Conservation (phyloP, 1,140 invertebrate genomes). For the Callitettix versicolor region DNA sequence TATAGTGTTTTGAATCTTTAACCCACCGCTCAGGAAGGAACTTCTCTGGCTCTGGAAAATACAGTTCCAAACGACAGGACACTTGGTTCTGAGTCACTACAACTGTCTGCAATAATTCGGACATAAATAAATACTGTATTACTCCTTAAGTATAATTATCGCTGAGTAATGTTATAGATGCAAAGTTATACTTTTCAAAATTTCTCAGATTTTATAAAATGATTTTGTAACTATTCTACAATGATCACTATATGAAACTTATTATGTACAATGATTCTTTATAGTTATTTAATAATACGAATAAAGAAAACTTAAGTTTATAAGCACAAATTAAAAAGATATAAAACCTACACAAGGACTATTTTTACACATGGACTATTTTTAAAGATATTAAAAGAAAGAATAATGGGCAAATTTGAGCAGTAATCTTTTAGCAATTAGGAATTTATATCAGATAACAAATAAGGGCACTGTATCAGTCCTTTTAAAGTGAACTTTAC, state of each 20-base stretch:
- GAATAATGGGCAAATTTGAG: too few species aligned
- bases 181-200: not conserved
- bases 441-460: too few species aligned
- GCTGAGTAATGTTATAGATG: not conserved
- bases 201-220: constrained; percentile 5
- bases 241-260: not conserved
- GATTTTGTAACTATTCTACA: too few species aligned
- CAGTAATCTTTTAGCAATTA: too few species aligned
- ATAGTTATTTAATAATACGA: not conserved
- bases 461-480: too few species aligned
- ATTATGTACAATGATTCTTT: not conserved
- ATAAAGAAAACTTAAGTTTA: too few species aligned
- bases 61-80: constrained; percentile 51
- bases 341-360: too few species aligned
- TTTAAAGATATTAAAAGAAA: too few species aligned
- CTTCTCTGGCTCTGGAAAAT: constrained; percentile 52
- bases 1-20: constrained; percentile 36
- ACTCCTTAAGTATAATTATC: not conserved
- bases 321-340: too few species aligned
- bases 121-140: not conserved
- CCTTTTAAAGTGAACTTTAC: too few species aligned
- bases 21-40: constrained; percentile 75
- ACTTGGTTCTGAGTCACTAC: constrained; percentile 82
- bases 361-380: too few species aligned
- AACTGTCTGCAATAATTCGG: constrained; percentile 54